phyloP scores from a whole-genome alignment of 2,113 vertebrate species.

The Sphaerodactylus townsendi region DNA sequence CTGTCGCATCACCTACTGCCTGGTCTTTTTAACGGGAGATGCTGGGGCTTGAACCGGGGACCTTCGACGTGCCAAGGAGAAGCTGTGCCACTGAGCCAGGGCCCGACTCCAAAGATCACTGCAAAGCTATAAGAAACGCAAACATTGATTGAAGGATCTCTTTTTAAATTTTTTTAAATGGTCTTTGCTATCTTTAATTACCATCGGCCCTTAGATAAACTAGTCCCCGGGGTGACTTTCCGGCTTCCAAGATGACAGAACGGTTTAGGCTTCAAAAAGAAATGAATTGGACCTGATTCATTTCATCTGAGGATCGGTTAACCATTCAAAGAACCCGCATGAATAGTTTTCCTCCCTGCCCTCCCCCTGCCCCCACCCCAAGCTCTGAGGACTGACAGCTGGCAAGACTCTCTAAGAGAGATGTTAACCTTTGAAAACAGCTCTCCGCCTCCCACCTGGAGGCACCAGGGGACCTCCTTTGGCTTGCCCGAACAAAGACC shows the following conservation, averaged over 20 bases:
- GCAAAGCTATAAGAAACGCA: not conserved
- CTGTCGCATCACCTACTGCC: too few relatives aligned
- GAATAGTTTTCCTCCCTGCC: constrained; percentile 33
- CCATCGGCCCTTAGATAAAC: too few relatives aligned
- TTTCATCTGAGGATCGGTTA: not conserved
- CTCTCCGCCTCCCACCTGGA: constrained; percentile 7
- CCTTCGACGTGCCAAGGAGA: too few relatives aligned
- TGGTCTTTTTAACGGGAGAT: too few relatives aligned
- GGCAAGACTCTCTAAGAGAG: constrained; percentile 37
- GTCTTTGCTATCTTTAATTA: not conserved
- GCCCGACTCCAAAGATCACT: not conserved
- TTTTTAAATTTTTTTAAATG: not conserved
- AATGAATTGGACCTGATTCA: rapidly evolving
- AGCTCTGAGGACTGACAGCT: constrained; percentile 36
- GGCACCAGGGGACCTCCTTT: constrained; percentile 24
- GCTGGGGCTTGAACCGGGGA: too few relatives aligned
- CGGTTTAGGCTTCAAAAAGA: not conserved
- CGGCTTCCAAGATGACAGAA: not conserved
- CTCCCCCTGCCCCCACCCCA: too few relatives aligned
- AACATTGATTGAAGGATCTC: not conserved
- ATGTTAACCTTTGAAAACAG: constrained; percentile 55
- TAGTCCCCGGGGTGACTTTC: not conserved
- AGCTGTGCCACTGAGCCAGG: too few relatives aligned
- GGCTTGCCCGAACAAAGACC: constrained; percentile 49
- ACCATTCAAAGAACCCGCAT: constrained; percentile 19